These are phyloP conservation scores for Amorpha juglandis DNA, from an alignment of 2,888 invertebrate genomes.

Conservation along the genomic window DNA sequence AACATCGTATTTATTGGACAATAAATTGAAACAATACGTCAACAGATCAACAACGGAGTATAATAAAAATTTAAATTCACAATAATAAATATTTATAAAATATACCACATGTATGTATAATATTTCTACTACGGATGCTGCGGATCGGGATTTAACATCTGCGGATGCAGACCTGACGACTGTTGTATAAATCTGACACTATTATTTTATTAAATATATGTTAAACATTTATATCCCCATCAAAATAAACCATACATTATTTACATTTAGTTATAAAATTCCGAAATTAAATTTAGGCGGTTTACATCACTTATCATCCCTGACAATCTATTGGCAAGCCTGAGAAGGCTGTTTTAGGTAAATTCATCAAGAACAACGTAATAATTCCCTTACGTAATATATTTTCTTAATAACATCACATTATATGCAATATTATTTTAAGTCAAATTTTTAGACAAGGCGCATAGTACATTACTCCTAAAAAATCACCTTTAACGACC, in stretches of 20 bases:
- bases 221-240: conserved; percentile 9
- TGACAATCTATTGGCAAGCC: background rate
- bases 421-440: background rate
- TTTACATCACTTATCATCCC: conserved; percentile 6
- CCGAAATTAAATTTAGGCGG: conserved; percentile 3
- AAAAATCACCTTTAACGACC: too few species aligned
- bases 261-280: background rate
- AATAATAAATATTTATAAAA: conserved; percentile 70
- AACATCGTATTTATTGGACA: conserved; percentile 15
- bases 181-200: background rate
- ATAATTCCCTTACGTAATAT: background rate
- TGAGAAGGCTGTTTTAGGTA: background rate
- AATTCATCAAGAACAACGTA: background rate
- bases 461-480: too few species aligned
- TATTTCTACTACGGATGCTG: conserved; percentile 26
- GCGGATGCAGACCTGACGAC: background rate
- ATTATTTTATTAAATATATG: conserved; percentile 9
- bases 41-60: conserved; percentile 74
- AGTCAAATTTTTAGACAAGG: background rate
- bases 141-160: background rate
- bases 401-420: background rate
- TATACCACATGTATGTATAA: conserved; percentile 55
- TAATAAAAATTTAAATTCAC: conserved; percentile 56
- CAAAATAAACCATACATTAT: background rate
- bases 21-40: conserved; percentile 37